Evolutionary conservation across 64 coral and sea anemone genomes (phyloP).

Genomic region (Montipora sp.): DNA sequence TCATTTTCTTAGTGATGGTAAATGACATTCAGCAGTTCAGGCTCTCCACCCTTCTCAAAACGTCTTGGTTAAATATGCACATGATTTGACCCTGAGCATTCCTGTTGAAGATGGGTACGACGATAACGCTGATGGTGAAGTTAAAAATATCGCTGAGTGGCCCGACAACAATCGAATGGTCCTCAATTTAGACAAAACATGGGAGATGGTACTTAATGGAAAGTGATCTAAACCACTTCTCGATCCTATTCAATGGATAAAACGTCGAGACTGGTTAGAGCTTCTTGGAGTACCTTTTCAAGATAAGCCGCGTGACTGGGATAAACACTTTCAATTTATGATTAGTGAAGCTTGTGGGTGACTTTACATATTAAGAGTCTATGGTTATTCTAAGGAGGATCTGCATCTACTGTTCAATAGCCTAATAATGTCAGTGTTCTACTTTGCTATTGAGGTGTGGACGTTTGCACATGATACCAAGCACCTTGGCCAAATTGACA

Average conservation of each 20-base stretch:
- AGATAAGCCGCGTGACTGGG: background rate
- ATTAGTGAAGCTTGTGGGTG: background rate
- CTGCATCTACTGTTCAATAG: background rate
- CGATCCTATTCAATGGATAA: background rate
- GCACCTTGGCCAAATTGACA: background rate
- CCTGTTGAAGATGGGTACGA: background rate
- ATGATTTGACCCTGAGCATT: constrained; percentile 16
- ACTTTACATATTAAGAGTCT: background rate
- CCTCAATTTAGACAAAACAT: background rate
- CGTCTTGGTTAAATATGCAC: background rate
- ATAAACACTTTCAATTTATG: background rate
- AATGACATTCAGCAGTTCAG: no score
- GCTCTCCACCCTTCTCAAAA: background rate
- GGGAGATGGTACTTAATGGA: background rate
- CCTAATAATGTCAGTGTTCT: background rate
- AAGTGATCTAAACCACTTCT: background rate
- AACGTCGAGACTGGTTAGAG: background rate
- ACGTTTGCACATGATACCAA: background rate
- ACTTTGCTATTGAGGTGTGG: background rate
- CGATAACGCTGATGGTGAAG: background rate
- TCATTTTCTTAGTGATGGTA: no score
- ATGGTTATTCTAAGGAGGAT: background rate
- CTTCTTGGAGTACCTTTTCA: background rate
- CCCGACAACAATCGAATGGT: background rate
- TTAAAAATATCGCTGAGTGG: background rate